Evolutionary conservation across 2,113 vertebrate genomes (phyloP), one percentile per base, ranked within the genome.

Genomic region (Herpailurus yagouaroundi): DNA sequence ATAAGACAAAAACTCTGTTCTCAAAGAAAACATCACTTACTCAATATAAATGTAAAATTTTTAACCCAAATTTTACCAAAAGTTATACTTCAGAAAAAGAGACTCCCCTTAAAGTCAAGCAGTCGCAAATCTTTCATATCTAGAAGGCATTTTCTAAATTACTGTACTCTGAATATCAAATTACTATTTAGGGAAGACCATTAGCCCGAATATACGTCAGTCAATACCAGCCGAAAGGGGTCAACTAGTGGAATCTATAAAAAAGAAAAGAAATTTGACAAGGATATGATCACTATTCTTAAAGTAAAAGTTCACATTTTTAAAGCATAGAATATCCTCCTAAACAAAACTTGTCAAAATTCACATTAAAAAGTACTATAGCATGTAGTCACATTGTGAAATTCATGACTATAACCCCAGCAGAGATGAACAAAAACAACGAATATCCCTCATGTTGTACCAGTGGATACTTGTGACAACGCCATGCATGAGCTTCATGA

Each of bases 111-210:
- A 77, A 86, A 82, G 81, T 85, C 14, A 93, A 93, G 14, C 38
- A 91, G 25, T 73, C 41, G 60, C 82, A 94, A 84, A 50, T 77
- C 15, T 95, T 27, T 57, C 15, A 79, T 36, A 83, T 52, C 52
- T 83, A 48, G 60, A 88, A 55, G 55, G 45, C 7, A 93, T 94
- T 93, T 94, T 87, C 91, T 74, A 77, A 89, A 64, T 80, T 69
- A 83, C 9, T 41, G 95, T 91, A 60, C 50, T 85, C 50, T 86
- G n/a, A 86, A 85, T 2, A 87, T 7, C 31, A 63, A 89, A 50
- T 77, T 82, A 86, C 50, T 94, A 63, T 16, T 63, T 73, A 66
- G 64, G 66, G 55, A 81, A 93, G 36, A 52, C 11, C 41, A 71
- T 38, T 93, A 83, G 77, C 57, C 48, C 13, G 1, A 94, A 92